Percentiles rank a stretch among this genome's conserved stretches.
Evolutionary conservation across 2,797 vertebrate species (phyloP).

Genomic region (Phoebastria nigripes): DNA sequence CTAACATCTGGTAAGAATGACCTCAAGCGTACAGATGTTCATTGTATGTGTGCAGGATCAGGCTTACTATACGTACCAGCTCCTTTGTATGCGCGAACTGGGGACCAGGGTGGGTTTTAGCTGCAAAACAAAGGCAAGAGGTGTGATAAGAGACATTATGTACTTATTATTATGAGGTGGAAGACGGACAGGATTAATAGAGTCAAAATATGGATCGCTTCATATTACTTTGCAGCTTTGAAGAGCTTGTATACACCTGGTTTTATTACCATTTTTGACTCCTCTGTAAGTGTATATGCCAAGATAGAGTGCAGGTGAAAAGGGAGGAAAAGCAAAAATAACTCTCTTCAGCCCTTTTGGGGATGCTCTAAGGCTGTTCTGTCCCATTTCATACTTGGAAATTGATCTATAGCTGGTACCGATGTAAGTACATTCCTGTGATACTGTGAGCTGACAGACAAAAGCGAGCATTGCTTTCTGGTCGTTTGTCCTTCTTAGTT

Average conservation of each 20-base stretch:
- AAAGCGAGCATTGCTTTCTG: not conserved
- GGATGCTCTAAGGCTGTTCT: not conserved
- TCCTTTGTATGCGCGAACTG: accelerated
- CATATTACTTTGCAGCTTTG: not conserved
- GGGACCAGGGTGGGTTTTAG: not conserved
- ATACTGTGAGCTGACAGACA: not conserved
- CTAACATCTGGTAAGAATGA: not conserved
- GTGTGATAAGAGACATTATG: not conserved
- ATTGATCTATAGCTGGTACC: not conserved
- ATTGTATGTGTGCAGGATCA: not conserved
- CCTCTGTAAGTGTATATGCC: not conserved
- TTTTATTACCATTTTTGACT: not conserved
- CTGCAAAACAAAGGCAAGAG: not conserved
- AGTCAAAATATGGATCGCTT: not conserved
- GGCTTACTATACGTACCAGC: not conserved
- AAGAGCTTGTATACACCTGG: not conserved
- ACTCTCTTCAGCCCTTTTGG: not conserved
- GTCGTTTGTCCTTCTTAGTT: constrained; percentile 38
- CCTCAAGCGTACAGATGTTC: not conserved
- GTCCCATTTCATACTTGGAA: not conserved
- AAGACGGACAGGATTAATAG: not conserved
- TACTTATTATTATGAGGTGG: not conserved
- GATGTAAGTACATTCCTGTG: not conserved
- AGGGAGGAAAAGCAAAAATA: not conserved
- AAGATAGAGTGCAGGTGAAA: not conserved